Evolutionary conservation across 2,888 invertebrate species (phyloP).

Genomic region (Hydrotaea diabolus): DNA sequence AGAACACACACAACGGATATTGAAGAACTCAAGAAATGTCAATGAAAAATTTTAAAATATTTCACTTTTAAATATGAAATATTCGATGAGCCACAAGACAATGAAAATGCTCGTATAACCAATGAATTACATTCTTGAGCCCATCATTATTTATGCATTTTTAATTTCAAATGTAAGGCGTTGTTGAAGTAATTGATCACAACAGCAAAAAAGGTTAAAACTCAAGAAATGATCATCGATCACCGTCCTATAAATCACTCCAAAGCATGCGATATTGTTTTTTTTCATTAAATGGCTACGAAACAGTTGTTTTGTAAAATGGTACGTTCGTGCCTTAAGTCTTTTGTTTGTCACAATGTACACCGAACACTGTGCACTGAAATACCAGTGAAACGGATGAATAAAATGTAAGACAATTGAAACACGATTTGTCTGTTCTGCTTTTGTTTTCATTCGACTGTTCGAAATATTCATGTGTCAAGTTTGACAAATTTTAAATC

Average conservation of each 20-base stretch:
- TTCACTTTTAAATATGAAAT: neutral
- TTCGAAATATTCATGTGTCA: slow-evolving; percentile 44
- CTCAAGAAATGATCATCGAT: neutral
- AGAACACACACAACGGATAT: slow-evolving; percentile 70
- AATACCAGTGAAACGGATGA: too few species aligned
- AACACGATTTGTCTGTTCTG: slow-evolving; percentile 36
- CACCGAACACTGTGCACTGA: neutral
- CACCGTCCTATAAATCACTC: slow-evolving; percentile 22
- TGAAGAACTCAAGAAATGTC: slow-evolving; percentile 74
- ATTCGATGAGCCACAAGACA: neutral
- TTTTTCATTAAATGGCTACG: neutral
- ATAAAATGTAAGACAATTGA: slow-evolving; percentile 52
- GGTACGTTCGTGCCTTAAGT: slow-evolving; percentile 30
- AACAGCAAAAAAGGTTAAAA: neutral
- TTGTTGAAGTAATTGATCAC: slow-evolving; percentile 27
- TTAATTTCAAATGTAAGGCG: slow-evolving; percentile 28
- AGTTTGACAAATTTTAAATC: slow-evolving; percentile 58
- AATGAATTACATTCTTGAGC: neutral
- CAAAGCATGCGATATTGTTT: slow-evolving; percentile 1
- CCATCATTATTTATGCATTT: neutral
- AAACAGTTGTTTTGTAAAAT: neutral
- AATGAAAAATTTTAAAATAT: slow-evolving; percentile 72
- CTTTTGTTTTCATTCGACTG: slow-evolving; percentile 13
- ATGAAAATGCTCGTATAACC: neutral
- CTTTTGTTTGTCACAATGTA: slow-evolving; percentile 29